A percentile compares a stretch with the other conserved stretches of the same genome.
These are phyloP conservation scores for Urocynchramus pylzowi DNA, from an alignment of 2,113 vertebrate species.

Conservation along the genomic window DNA sequence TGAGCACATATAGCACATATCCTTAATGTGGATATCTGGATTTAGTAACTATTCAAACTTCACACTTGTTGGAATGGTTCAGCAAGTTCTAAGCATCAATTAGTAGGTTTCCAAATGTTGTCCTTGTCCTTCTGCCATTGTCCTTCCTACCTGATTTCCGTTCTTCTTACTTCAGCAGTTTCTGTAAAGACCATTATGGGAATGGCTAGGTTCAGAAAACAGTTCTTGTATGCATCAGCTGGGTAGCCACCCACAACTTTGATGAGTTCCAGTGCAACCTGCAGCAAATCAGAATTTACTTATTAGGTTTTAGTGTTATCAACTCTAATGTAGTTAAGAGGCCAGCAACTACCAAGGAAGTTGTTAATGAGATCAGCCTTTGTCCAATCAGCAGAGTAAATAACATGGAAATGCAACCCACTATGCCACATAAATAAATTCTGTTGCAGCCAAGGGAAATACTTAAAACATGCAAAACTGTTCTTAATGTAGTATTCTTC, in stretches of 20 bases:
- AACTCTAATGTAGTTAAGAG: neutral
- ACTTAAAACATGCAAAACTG: neutral
- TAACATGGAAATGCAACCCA: neutral
- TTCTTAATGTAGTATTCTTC: neutral
- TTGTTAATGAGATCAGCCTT: neutral
- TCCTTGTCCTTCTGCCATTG: neutral
- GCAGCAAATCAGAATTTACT: constrained; percentile 5
- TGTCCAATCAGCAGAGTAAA: neutral
- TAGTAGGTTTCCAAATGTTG: neutral
- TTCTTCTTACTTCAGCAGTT: constrained; percentile 86
- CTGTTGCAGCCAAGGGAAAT: neutral
- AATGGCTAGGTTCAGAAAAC: constrained; percentile 97
- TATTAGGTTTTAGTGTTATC: neutral
- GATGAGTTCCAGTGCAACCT: constrained; percentile 94
- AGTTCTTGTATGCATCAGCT: constrained; percentile 92
- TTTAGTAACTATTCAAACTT: neutral
- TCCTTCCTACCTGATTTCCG: constrained; percentile 84
- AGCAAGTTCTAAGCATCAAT: neutral
- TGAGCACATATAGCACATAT: neutral
- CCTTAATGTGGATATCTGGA: neutral
- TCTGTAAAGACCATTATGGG: constrained; percentile 93
- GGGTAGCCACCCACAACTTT: constrained; percentile 86
- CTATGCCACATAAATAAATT: neutral
- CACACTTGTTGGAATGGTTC: neutral
- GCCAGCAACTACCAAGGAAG: neutral